phyloP scores from a whole-genome alignment of 2,113 vertebrate species.

The Butorides virescens region DNA sequence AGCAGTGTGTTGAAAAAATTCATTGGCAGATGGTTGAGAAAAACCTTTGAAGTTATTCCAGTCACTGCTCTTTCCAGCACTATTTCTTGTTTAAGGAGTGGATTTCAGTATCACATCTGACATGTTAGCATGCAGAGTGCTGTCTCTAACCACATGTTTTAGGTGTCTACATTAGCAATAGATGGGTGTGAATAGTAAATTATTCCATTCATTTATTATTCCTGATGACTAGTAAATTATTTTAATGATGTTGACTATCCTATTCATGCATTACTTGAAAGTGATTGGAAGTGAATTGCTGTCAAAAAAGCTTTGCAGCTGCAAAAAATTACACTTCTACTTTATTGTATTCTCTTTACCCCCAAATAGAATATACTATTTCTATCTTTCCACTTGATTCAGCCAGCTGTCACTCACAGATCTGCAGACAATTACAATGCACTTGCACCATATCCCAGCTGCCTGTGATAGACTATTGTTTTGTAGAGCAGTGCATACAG shows the following conservation, averaged over 20 bases:
- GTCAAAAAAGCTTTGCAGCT: constrained; percentile 40
- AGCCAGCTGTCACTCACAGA: constrained; percentile 11
- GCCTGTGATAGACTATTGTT: not conserved
- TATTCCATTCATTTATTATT: constrained; percentile 20
- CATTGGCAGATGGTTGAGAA: not conserved
- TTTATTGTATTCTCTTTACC: constrained; percentile 16
- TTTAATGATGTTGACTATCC: constrained; percentile 8
- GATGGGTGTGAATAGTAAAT: not conserved
- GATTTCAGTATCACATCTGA: not conserved
- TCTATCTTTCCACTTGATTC: not conserved
- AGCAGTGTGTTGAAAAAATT: not conserved
- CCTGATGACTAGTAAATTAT: constrained; percentile 14
- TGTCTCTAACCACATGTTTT: not conserved
- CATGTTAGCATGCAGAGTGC: not conserved
- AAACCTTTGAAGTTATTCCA: not conserved
- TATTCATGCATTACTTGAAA: constrained; percentile 10
- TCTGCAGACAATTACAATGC: not conserved
- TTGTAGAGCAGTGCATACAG: not conserved
- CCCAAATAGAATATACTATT: not conserved
- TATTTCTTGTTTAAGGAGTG: not conserved
- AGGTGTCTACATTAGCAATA: not conserved
- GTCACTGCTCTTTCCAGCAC: not conserved
- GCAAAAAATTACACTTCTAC: not conserved
- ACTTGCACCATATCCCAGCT: not conserved
- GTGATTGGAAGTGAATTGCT: not conserved